These are phyloP conservation scores for Sarcophaga rosellei DNA, from an alignment of 2,888 invertebrate species.

Conservation along the genomic window DNA sequence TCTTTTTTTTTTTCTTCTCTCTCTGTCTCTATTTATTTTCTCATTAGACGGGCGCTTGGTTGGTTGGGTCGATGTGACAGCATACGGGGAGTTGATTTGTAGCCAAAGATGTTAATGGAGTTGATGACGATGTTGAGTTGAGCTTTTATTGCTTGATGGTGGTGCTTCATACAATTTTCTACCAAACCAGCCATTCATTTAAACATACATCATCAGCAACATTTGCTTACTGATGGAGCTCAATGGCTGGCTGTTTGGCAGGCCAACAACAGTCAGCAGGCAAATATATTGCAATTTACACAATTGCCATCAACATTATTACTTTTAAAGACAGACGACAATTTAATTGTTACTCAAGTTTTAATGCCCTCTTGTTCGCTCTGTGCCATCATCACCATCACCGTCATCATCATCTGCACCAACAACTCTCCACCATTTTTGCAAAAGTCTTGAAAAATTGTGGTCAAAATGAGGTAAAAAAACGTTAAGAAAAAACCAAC, in stretches of 20 bases:
- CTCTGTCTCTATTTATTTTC: background rate
- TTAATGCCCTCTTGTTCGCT: constrained; percentile 38
- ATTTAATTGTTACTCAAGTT: constrained; percentile 66
- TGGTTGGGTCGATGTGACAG: constrained; percentile 10
- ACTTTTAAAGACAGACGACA: constrained; percentile 48
- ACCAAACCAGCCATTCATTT: constrained; percentile 5
- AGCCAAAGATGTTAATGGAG: constrained; percentile 59
- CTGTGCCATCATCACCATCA: background rate
- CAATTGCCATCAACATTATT: constrained; percentile 5
- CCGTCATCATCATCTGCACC: background rate
- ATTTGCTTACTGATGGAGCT: background rate
- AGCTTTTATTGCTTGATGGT: constrained; percentile 32
- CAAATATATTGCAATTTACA: background rate
- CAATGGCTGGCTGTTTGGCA: no score
- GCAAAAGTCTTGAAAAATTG: constrained; percentile 47
- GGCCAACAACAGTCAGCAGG: background rate
- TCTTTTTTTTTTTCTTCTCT: background rate
- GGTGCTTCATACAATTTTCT: constrained; percentile 22
- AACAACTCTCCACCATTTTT: background rate
- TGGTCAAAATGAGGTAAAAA: constrained; percentile 49
- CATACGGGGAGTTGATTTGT: constrained; percentile 18
- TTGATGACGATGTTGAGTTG: constrained; percentile 58
- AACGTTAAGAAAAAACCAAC: background rate
- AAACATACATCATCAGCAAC: constrained; percentile 47
- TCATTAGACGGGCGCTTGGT: background rate